Evolutionary conservation across 1,140 invertebrate genomes (phyloP).

Genomic region (Stegodyphus dumicola): DNA sequence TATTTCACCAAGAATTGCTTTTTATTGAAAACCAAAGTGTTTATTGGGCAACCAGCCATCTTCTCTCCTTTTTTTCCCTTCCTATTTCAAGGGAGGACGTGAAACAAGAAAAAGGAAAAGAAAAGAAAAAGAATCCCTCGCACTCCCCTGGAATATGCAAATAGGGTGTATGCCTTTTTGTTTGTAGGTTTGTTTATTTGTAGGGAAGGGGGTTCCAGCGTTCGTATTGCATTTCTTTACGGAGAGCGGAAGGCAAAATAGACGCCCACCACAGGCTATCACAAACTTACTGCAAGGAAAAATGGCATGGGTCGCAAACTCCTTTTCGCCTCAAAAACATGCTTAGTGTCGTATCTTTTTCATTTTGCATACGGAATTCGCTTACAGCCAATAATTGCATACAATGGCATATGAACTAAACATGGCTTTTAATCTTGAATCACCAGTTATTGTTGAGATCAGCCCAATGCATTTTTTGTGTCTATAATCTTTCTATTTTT

Average conservation of each 20-base stretch:
- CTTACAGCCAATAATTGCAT: too few species aligned
- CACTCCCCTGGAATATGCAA: conserved; percentile 33
- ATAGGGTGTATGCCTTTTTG: conserved; percentile 35
- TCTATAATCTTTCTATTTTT: too few species aligned
- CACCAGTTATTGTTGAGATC: too few species aligned
- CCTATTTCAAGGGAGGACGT: neutral
- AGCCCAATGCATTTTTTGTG: too few species aligned
- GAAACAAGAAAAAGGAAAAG: neutral
- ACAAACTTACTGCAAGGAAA: too few species aligned
- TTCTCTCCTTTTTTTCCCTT: conserved; percentile 4
- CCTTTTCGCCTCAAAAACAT: too few species aligned
- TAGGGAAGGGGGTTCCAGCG: conserved; percentile 42
- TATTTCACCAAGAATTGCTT: conserved; percentile 60
- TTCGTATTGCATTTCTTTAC: conserved; percentile 56
- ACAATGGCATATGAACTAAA: too few species aligned
- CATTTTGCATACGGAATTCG: too few species aligned
- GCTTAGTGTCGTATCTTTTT: too few species aligned
- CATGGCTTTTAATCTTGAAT: too few species aligned
- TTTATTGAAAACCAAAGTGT: conserved; percentile 61
- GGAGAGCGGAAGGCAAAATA: neutral
- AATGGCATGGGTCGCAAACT: too few species aligned
- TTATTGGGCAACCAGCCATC: conserved; percentile 60
- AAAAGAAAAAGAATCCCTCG: neutral
- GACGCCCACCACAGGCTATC: conserved; percentile 30
- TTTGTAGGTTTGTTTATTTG: conserved; percentile 18